phyloP scores from a whole-genome alignment of 2,888 invertebrate species.

The Brachylomia viminalis region DNA sequence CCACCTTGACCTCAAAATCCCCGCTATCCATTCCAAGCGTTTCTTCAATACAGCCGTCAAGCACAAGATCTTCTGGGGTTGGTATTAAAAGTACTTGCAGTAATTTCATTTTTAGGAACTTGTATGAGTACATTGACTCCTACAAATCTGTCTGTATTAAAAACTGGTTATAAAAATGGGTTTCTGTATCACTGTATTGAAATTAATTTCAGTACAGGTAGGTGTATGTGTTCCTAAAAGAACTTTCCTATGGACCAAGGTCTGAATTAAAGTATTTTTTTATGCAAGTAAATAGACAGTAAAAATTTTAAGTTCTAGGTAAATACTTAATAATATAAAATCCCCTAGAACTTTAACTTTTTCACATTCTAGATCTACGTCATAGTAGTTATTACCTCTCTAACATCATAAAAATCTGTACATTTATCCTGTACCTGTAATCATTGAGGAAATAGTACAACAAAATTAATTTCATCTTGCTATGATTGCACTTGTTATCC shows the following conservation, averaged over 20 bases:
- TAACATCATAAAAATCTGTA: background rate
- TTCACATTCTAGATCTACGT: background rate
- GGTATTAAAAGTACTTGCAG: too few species aligned
- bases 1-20: too few species aligned
- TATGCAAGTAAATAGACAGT: background rate
- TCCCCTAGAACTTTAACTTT: background rate
- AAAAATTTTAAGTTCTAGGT: background rate
- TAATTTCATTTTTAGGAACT: too few species aligned
- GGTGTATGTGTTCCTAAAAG: too few species aligned
- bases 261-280: too few species aligned
- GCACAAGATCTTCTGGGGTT: too few species aligned
- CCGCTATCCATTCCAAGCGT: too few species aligned
- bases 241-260: too few species aligned
- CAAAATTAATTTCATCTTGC: slow-evolving; percentile 1
- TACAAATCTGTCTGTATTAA: background rate
- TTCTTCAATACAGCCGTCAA: too few species aligned
- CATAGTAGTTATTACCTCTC: background rate
- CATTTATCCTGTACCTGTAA: slow-evolving; percentile 1
- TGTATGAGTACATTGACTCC: slow-evolving; percentile 1
- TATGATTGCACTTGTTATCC: background rate
- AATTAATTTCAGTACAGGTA: background rate
- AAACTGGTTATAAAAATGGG: slow-evolving; percentile 23
- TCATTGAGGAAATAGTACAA: slow-evolving; percentile 10
- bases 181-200: slow-evolving; percentile 11
- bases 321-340: background rate